Percentiles rank a stretch among this genome's conserved stretches.
These are phyloP conservation scores for Cantharis nigra DNA, from an alignment of 2,888 invertebrate genomes.

Conservation along the genomic window DNA sequence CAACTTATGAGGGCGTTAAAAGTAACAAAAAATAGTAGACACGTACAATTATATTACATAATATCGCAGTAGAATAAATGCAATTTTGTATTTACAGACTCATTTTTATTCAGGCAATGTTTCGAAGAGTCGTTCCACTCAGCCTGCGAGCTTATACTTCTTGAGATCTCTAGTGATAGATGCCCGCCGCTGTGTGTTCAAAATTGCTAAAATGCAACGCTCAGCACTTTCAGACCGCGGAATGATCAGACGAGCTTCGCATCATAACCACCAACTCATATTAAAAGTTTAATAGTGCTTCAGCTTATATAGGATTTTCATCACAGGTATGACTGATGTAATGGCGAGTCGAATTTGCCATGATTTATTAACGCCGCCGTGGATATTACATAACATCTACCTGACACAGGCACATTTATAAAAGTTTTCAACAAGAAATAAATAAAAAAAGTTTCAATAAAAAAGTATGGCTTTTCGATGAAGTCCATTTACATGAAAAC, in stretches of 20 bases:
- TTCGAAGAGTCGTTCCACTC: constrained; percentile 44
- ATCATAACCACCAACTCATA: constrained; percentile 31
- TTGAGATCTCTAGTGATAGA: constrained; percentile 48
- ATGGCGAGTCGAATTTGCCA: constrained; percentile 12
- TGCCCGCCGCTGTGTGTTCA: constrained; percentile 44
- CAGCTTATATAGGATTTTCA: constrained; percentile 17
- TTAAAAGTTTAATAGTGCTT: constrained; percentile 39
- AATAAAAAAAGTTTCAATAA: neutral
- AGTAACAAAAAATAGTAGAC: constrained; percentile 29
- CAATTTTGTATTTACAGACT: constrained; percentile 44
- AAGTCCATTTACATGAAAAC: constrained; percentile 11
- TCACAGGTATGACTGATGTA: constrained; percentile 27
- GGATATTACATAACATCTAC: neutral
- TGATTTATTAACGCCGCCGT: constrained; percentile 12
- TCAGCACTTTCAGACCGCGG: constrained; percentile 42
- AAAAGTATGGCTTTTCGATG: neutral
- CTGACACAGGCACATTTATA: neutral
- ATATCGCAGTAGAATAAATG: constrained; percentile 40
- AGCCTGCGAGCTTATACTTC: constrained; percentile 47
- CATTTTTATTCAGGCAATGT: constrained; percentile 49
- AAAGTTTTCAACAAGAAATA: neutral
- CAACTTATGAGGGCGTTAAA: constrained; percentile 4
- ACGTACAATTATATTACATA: constrained; percentile 29
- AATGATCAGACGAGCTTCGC: constrained; percentile 31
- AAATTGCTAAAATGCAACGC: constrained; percentile 51